These are phyloP conservation scores for Deroplatys truncata DNA, from an alignment of 2,888 invertebrate genomes.

Conservation along the genomic window DNA sequence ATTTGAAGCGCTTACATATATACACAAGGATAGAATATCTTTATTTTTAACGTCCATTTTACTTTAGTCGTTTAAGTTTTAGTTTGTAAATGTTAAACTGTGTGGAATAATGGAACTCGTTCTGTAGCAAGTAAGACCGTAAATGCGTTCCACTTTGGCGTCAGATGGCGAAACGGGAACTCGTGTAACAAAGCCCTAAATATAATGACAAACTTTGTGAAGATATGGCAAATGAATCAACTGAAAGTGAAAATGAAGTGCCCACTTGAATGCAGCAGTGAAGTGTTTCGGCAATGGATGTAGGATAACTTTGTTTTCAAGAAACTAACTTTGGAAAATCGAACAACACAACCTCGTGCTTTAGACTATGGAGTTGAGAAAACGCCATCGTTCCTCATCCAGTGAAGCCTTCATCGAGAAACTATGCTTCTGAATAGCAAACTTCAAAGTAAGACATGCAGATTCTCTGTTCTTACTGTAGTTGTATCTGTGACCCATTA, in stretches of 20 bases:
- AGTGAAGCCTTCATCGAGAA: background rate
- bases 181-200: background rate
- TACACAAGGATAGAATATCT: too few relatives aligned
- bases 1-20: too few relatives aligned
- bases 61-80: too few relatives aligned
- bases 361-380: too few relatives aligned
- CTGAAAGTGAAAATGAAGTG: background rate
- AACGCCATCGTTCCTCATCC: too few relatives aligned
- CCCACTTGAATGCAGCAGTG: background rate
- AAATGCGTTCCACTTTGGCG: too few relatives aligned
- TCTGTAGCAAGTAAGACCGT: too few relatives aligned
- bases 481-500: background rate
- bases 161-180: too few relatives aligned
- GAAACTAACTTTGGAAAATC: background rate
- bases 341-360: too few relatives aligned
- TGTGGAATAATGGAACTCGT: too few relatives aligned
- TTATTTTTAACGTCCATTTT: too few relatives aligned
- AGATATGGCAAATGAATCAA: background rate
- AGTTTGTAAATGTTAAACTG: too few relatives aligned
- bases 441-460: background rate
- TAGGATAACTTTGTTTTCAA: background rate
- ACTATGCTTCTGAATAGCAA: background rate
- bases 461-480: background rate
- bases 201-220: background rate
- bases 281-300: background rate